Evolutionary conservation across 1,140 invertebrate genomes (phyloP), one percentile per base, ranked within the genome.

Genomic region (Rhysida immarginata): DNA sequence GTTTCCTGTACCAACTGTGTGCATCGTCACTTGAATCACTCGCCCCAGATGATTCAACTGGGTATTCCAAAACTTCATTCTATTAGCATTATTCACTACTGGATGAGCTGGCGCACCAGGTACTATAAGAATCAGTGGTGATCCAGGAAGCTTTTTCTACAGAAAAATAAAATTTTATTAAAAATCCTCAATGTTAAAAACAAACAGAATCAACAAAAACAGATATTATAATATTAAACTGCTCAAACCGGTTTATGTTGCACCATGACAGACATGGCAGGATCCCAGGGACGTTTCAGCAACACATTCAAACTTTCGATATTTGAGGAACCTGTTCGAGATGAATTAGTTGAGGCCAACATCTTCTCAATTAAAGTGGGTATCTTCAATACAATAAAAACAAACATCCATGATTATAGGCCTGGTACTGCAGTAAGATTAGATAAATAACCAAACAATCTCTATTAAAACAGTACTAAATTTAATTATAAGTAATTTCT

Each of bases 201-300:
- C n/a, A n/a, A n/a, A n/a, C n/a, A 48, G 45, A 48, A 48, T 48
- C 5, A 35, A 35, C 5, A 5, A 35, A 16, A 35, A 35, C 5
- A 16, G 29, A 35, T 8, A 35, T 8, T 14, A 18, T 16, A 2
- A 45, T 49, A 16, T 18, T 35, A 16, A 52, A 57, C 18, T 18
- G 50, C 14, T 20, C 69, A 75, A 69, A 82, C 80, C 24, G 74
- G 72, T 71, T 78, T 80, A 53, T 75, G 73, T 24, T 74, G 68
- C 52, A 73, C 73, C n/a, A 81, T 65, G 41, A 67, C 67, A 26
- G 72, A 66, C 1, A 69, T 63, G 11, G 82, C 71, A 11, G 86
- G 86, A 67, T 89, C 85, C 85, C 86, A 89, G 0, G 80, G 76
- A 55, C 81, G 74, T 66, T 87, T 87, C 52, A 88, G 65, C 2